phyloP scores from a whole-genome alignment of 2,113 vertebrate species.

The Neogobius melanostomus region DNA sequence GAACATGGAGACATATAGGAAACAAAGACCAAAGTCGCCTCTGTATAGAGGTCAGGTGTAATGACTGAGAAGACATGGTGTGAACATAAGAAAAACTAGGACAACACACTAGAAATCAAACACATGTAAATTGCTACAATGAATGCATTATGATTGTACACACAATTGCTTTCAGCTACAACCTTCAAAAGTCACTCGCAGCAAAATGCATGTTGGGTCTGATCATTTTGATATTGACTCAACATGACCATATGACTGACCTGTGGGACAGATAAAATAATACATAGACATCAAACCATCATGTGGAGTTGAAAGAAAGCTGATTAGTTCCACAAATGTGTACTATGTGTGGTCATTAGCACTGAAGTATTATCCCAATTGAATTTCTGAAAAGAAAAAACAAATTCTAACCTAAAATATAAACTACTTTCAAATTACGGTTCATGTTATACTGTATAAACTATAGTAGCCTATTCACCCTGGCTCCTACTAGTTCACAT shows the following conservation, averaged over 20 bases:
- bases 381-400: neutral
- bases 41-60: constrained; percentile 28
- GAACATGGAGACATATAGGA: constrained; percentile 11
- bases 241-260: no score
- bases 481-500: neutral
- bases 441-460: no score
- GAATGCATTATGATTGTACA: no score
- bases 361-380: neutral
- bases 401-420: no score
- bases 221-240: no score
- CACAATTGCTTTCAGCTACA: no score
- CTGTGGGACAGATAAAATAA: no score
- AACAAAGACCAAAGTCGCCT: constrained; percentile 21
- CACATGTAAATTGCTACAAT: no score
- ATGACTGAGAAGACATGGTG: constrained; percentile 27
- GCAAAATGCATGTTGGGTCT: no score
- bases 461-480: neutral
- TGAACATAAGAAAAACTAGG: neutral
- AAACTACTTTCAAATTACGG: no score
- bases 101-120: constrained; percentile 13
- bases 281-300: neutral
- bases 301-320: neutral
- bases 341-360: neutral
- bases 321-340: neutral
- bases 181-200: no score